Conservation (phyloP, 2,113 vertebrate species). For the Otocyon megalotis region DNA sequence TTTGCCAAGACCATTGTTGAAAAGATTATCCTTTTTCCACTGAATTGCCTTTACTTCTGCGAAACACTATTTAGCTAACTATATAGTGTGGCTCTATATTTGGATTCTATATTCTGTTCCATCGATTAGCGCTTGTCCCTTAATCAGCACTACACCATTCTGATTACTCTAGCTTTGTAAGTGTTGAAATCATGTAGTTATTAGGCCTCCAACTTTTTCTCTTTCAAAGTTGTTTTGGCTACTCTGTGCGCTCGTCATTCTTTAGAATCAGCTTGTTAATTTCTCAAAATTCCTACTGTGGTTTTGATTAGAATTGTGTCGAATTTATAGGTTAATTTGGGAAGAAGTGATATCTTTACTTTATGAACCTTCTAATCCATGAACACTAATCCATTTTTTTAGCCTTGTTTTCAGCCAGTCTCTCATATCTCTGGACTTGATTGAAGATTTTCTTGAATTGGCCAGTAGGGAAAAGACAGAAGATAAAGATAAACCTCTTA, state of each 20-base stretch:
- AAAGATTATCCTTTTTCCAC: background rate
- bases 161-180: background rate
- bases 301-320: conserved; percentile 57
- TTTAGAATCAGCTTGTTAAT: conserved; percentile 29
- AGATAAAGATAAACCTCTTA: conserved; percentile 91
- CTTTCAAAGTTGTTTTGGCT: background rate
- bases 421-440: conserved; percentile 98
- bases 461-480: conserved; percentile 90
- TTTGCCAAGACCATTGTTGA: conserved; percentile 33
- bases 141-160: background rate
- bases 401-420: conserved; percentile 99
- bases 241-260: background rate
- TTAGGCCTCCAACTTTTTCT: background rate
- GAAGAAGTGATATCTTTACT: conserved; percentile 23
- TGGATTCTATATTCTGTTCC: background rate
- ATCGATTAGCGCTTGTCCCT: background rate
- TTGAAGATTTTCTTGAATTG: conserved; percentile 98
- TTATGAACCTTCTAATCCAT: conserved; percentile 42
- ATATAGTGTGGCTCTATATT: background rate
- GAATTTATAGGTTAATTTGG: conserved; percentile 27
- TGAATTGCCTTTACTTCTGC: conserved; percentile 33
- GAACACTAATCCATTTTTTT: conserved; percentile 77
- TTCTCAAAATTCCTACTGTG: background rate
- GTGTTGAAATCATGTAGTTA: background rate
- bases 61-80: background rate